Evolutionary conservation across 2,113 vertebrate species (phyloP).

Genomic region (Alces alces): DNA sequence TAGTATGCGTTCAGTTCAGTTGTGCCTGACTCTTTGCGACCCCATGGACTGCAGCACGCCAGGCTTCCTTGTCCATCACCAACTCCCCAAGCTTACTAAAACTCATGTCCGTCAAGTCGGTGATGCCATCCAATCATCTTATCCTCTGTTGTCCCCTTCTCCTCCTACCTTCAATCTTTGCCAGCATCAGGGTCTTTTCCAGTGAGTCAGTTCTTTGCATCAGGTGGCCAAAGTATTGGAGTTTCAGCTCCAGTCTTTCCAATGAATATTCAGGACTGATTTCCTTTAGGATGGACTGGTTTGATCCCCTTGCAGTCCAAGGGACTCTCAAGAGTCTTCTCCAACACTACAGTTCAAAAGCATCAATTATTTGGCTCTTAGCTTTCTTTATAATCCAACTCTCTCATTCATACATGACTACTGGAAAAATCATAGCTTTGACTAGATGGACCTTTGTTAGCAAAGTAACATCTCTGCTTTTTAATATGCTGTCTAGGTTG

Average conservation of each 20-base stretch:
- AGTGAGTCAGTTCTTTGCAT: accelerated
- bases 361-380: not conserved
- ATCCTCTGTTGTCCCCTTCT: not conserved
- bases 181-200: not conserved
- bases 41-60: not conserved
- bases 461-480: not conserved
- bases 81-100: not conserved
- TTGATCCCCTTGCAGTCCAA: not conserved
- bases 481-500: not conserved
- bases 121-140: not conserved
- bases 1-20: not conserved
- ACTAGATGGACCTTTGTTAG: not conserved
- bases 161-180: accelerated
- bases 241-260: not conserved
- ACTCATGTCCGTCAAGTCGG: accelerated
- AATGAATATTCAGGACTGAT: not conserved
- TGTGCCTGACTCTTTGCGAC: not conserved
- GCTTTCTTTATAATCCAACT: not conserved
- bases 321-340: not conserved
- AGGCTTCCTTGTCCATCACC: not conserved
- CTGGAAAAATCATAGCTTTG: not conserved
- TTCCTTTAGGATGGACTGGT: not conserved
- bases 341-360: not conserved
- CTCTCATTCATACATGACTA: not conserved
- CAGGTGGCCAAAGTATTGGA: not conserved